These are phyloP conservation scores for Pygoscelis adeliae DNA, from an alignment of 2,113 vertebrate genomes.

Conservation along the genomic window DNA sequence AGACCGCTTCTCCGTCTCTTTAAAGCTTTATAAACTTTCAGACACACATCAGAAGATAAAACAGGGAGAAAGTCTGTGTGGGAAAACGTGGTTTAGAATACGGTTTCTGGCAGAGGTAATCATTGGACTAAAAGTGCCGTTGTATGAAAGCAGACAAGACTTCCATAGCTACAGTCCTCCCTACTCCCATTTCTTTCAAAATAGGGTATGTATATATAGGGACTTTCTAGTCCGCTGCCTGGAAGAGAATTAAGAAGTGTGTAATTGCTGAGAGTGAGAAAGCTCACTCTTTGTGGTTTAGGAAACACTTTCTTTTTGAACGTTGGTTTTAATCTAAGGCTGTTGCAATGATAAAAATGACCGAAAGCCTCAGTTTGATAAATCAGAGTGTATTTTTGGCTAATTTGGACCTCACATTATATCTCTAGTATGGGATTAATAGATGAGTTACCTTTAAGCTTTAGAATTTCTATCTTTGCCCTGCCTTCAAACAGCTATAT, in stretches of 20 bases:
- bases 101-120: constrained; percentile 1
- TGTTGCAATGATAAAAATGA: neutral
- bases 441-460: neutral
- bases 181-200: neutral
- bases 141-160: neutral
- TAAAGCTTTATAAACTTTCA: constrained; percentile 39
- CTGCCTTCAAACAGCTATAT: neutral
- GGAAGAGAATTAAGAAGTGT: neutral
- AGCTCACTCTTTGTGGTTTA: neutral
- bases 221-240: neutral
- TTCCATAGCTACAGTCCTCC: neutral
- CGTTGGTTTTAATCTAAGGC: neutral
- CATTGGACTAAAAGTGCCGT: neutral
- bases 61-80: neutral
- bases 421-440: neutral
- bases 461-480: neutral
- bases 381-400: neutral
- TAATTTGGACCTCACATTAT: neutral
- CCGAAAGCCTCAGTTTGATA: neutral
- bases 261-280: neutral
- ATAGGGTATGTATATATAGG: neutral
- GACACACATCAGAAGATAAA: neutral
- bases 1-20: neutral
- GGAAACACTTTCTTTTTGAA: neutral
- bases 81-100: neutral